These are phyloP conservation scores for Ceriagrion tenellum DNA, from an alignment of 2,888 invertebrate species.

Conservation along the genomic window DNA sequence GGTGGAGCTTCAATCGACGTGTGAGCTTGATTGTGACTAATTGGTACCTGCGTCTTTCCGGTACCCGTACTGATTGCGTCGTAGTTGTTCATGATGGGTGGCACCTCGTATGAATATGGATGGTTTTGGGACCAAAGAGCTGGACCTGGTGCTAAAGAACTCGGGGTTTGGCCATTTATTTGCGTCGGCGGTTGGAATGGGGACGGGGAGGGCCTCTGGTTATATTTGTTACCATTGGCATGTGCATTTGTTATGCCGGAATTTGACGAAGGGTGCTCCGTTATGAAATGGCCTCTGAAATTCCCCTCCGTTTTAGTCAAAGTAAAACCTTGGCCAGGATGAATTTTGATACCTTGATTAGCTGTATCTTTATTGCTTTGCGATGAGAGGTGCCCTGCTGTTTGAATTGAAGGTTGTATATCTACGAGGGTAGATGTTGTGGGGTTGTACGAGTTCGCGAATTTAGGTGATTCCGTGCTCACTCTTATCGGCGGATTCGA, in stretches of 20 bases:
- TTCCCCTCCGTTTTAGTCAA: slow-evolving; percentile 32
- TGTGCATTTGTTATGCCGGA: neutral
- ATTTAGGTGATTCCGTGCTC: slow-evolving; percentile 43
- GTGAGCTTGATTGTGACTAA: neutral
- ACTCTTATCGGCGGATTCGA: neutral
- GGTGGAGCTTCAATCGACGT: slow-evolving; percentile 8
- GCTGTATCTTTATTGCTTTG: neutral
- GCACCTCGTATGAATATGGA: slow-evolving; percentile 53
- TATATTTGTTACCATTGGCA: neutral
- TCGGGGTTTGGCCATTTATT: neutral
- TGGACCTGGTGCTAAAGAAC: slow-evolving; percentile 21
- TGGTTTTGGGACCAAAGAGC: slow-evolving; percentile 46
- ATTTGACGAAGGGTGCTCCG: neutral
- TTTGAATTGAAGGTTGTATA: slow-evolving; percentile 72
- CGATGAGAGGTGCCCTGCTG: slow-evolving; percentile 68
- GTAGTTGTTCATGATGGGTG: neutral
- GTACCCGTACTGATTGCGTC: slow-evolving; percentile 43
- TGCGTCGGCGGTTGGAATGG: neutral
- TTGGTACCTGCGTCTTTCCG: slow-evolving; percentile 8
- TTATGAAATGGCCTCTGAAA: slow-evolving; percentile 29
- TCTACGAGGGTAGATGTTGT: slow-evolving; percentile 68
- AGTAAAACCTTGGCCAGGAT: slow-evolving; percentile 43
- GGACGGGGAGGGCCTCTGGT: neutral
- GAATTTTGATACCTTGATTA: neutral
- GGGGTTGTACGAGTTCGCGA: slow-evolving; percentile 26